phyloP scores from a whole-genome alignment of 2,888 invertebrate genomes.

The Carterocephalus palaemon region DNA sequence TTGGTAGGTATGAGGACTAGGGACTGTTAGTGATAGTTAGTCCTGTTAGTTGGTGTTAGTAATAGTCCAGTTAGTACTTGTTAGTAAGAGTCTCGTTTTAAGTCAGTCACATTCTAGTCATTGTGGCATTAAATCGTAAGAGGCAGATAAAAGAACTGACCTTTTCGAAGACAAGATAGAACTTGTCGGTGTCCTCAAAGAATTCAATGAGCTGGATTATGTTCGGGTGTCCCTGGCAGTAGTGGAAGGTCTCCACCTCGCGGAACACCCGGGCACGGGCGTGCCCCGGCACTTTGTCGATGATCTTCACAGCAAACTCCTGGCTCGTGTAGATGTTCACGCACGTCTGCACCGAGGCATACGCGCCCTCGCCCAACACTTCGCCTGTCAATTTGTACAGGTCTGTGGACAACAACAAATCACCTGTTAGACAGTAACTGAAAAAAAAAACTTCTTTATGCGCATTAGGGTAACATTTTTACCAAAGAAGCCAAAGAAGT shows the following conservation, averaged over 20 bases:
- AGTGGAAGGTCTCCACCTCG: constrained; percentile 99
- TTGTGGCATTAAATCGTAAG: background rate
- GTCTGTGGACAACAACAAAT: constrained; percentile 80
- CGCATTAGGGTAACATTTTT: background rate
- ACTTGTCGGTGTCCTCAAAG: constrained; percentile 97
- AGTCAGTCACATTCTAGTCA: background rate
- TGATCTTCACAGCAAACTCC: constrained; percentile 98
- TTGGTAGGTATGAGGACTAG: no score
- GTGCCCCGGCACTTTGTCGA: constrained; percentile 96
- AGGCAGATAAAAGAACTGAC: constrained; percentile 53
- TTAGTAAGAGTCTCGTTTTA: constrained; percentile 1
- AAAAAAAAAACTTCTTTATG: background rate
- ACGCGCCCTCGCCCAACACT: constrained; percentile 97
- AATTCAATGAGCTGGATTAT: constrained; percentile 98
- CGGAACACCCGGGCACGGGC: constrained; percentile 97
- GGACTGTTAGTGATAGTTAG: no score
- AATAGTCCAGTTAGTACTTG: no score
- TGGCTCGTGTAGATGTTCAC: constrained; percentile 93
- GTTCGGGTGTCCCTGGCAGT: constrained; percentile 98
- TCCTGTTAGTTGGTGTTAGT: no score
- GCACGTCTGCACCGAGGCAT: constrained; percentile 97
- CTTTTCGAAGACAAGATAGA: constrained; percentile 99
- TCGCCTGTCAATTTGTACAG: constrained; percentile 97
- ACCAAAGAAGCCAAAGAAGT: no score
- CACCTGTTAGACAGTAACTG: background rate